Evolutionary conservation across 2,888 invertebrate species (phyloP), one percentile per base, ranked within the genome.

Genomic region (Caenorhabditis sp.): DNA sequence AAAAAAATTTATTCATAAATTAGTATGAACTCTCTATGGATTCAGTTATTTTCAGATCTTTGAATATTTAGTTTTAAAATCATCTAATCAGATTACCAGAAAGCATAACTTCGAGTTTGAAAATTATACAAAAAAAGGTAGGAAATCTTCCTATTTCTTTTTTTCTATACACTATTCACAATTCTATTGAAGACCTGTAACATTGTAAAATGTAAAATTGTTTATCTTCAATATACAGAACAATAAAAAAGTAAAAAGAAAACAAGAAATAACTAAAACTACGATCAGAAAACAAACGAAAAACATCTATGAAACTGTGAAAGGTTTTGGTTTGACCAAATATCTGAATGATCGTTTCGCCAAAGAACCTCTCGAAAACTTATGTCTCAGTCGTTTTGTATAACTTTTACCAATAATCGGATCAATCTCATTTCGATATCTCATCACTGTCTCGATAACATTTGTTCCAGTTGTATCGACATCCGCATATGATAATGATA

Each of bases 301-400:
- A 43, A 43, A 43, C 5, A 43, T 17, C 43, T 81, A 82, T 20
- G 81, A 84, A 59, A 86, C 77, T 36, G 81, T 86, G 67, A 82
- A 83, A 8, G 80, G 81, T 54, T 73, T 80, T 14, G 87, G 87
- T 59, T 84, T 85, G 64, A 84, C 81, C 23, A 85, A 67, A 59
- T 82, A 79, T 59, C 84, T 76, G 75, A 81, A 80, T 14, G 85
- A 82, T 20, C 84, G 80, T 56, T 81, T 81, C 14, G 77, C 80
- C 23, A 86, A 66, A 3, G 85, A 77, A 25, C 87, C 87, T 23
- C 85, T 78, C 7, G 85, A 85, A 80, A 87, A 87, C 61, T 80
- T 80, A 81, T 86, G 86, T 57, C 79, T 38, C 17, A 82, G 56
- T 53, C 80, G 65, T 49, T 77, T 78, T 7, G 80, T 82, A 59